Evolutionary conservation across 2,113 vertebrate genomes (phyloP).

Genomic region (Orthonyx spaldingii): DNA sequence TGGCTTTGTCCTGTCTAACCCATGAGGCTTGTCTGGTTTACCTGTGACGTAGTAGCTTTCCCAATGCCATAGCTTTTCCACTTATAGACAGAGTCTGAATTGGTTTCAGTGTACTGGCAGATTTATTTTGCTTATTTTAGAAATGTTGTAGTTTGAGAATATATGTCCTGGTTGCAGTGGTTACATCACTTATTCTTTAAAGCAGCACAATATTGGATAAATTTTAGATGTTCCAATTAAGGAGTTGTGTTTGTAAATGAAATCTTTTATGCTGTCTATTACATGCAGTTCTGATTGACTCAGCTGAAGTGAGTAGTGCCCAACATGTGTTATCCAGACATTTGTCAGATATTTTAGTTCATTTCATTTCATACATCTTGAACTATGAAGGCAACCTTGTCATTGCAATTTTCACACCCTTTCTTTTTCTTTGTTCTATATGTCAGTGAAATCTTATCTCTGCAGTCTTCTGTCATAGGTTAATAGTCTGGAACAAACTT

Average conservation of each 20-base stretch:
- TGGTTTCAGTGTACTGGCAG: not conserved
- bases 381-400: conserved; percentile 73
- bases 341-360: conserved; percentile 73
- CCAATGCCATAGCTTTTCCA: not conserved
- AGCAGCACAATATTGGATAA: not conserved
- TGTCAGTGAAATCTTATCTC: conserved; percentile 75
- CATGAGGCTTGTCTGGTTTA: not conserved
- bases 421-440: conserved; percentile 74
- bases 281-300: conserved; percentile 4
- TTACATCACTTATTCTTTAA: not conserved
- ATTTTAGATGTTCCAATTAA: not conserved
- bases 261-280: not conserved
- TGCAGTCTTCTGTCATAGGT: conserved; percentile 71
- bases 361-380: conserved; percentile 67
- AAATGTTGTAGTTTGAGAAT: not conserved
- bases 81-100: not conserved
- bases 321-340: conserved; percentile 43
- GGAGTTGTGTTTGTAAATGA: not conserved
- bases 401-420: conserved; percentile 73
- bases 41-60: not conserved
- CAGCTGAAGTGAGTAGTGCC: not conserved
- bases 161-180: not conserved
- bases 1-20: not conserved
- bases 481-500: conserved; percentile 79
- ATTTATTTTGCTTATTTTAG: not conserved